phyloP scores from a whole-genome alignment of 2,888 invertebrate species.

The Acanthopleura granulata region DNA sequence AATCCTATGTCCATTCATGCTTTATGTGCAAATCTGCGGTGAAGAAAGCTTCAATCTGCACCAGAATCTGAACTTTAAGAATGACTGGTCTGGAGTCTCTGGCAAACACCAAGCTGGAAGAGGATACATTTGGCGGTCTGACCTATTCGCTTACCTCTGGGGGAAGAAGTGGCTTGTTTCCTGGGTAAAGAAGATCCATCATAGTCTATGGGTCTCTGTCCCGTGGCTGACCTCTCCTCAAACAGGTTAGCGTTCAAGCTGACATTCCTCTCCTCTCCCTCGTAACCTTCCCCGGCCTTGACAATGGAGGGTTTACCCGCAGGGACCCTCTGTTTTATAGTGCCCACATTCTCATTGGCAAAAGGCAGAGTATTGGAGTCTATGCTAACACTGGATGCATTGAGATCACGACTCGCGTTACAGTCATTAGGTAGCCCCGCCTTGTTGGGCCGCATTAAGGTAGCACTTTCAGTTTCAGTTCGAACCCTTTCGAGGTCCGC shows the following conservation, averaged over 20 bases:
- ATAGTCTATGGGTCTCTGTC: not conserved
- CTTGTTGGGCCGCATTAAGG: slow-evolving; percentile 15
- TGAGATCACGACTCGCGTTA: slow-evolving; percentile 49
- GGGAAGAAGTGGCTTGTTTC: not conserved
- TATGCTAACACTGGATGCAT: slow-evolving; percentile 79
- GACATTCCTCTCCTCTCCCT: slow-evolving; percentile 32
- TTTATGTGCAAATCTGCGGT: no score
- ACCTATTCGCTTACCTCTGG: slow-evolving; percentile 19
- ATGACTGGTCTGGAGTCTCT: no score
- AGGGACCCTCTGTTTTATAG: slow-evolving; percentile 85
- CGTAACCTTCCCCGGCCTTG: slow-evolving; percentile 36
- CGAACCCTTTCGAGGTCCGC: not conserved
- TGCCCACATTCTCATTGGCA: slow-evolving; percentile 98
- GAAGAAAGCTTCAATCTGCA: no score
- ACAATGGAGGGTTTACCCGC: slow-evolving; percentile 59
- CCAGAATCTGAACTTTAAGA: no score
- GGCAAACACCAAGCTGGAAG: no score
- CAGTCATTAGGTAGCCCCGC: slow-evolving; percentile 31
- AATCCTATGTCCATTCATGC: no score
- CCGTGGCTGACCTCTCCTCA: slow-evolving; percentile 32
- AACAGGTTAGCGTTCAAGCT: slow-evolving; percentile 38
- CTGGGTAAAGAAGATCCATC: not conserved
- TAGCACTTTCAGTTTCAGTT: slow-evolving; percentile 18
- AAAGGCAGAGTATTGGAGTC: slow-evolving; percentile 92
- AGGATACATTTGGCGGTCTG: no score